Evolutionary conservation across 2,888 invertebrate species (phyloP).

Genomic region (Mycalesis mineus): DNA sequence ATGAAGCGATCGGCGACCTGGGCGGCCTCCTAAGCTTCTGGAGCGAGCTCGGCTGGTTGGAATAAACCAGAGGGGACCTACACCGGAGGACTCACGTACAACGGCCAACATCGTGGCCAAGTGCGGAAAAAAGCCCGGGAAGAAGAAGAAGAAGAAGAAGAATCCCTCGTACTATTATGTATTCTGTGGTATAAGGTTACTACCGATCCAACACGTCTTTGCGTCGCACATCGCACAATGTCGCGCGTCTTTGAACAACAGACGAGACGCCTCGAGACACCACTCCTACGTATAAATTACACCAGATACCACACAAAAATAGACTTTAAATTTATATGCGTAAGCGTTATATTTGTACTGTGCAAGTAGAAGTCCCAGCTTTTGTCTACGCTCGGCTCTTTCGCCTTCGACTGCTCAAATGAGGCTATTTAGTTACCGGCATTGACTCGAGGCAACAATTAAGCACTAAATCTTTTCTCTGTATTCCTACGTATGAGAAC

Average conservation of each 20-base stretch:
- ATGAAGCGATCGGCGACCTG: too few species aligned
- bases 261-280: conserved; percentile 12
- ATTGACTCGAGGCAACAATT: conserved; percentile 36
- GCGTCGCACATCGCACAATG: conserved; percentile 10
- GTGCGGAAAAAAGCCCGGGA: too few species aligned
- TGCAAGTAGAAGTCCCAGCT: background rate
- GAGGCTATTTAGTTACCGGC: conserved; percentile 36
- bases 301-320: conserved; percentile 2
- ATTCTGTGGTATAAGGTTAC: conserved; percentile 11
- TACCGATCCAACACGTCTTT: conserved; percentile 5
- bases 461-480: conserved; percentile 34
- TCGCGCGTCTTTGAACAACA: conserved; percentile 20
- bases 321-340: background rate
- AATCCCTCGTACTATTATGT: too few species aligned
- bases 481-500: conserved; percentile 10
- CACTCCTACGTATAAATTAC: conserved; percentile 8
- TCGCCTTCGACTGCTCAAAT: conserved; percentile 27
- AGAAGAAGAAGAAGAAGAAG: too few species aligned
- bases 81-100: too few species aligned
- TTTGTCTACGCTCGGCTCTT: background rate
- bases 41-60: too few species aligned
- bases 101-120: too few species aligned
- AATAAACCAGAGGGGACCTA: too few species aligned
- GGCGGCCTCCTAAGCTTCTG: too few species aligned
- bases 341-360: conserved; percentile 3